phyloP scores from a whole-genome alignment of 2,888 invertebrate species.

The Julus scanicus region DNA sequence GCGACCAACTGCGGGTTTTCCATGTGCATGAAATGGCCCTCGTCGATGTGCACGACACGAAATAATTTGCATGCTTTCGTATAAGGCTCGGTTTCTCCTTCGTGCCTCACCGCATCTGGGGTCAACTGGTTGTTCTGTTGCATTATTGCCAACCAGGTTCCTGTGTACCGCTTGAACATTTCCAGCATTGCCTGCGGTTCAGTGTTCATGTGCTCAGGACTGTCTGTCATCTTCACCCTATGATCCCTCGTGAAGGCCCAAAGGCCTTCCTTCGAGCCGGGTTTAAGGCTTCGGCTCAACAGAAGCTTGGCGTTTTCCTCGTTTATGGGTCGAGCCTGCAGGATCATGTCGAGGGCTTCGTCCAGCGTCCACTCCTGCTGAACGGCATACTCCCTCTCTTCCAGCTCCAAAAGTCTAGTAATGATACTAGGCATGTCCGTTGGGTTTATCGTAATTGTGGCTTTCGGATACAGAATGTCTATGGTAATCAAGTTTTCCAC shows the following conservation, averaged over 20 bases:
- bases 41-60: constrained; percentile 36
- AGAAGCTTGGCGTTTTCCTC: constrained; percentile 41
- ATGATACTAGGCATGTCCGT: neutral
- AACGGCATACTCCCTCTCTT: neutral
- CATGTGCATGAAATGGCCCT: constrained; percentile 52
- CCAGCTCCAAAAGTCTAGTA: constrained; percentile 25
- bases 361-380: constrained; percentile 36
- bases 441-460: neutral
- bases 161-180: neutral
- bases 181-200: neutral
- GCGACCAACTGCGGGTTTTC: constrained; percentile 44
- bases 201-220: neutral
- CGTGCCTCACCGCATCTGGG: neutral
- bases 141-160: constrained; percentile 41
- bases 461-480: constrained; percentile 58
- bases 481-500: constrained; percentile 62
- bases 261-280: constrained; percentile 2
- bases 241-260: constrained; percentile 47
- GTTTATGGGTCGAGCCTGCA: neutral
- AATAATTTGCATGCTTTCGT: constrained; percentile 8
- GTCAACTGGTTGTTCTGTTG: constrained; percentile 11
- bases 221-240: neutral
- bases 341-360: neutral
- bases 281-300: constrained; percentile 44
- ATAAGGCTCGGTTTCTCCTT: constrained; percentile 24